Percentiles rank a stretch among this genome's conserved stretches.
phyloP scores from a whole-genome alignment of 2,888 invertebrate genomes.

The Plutella xylostella region DNA sequence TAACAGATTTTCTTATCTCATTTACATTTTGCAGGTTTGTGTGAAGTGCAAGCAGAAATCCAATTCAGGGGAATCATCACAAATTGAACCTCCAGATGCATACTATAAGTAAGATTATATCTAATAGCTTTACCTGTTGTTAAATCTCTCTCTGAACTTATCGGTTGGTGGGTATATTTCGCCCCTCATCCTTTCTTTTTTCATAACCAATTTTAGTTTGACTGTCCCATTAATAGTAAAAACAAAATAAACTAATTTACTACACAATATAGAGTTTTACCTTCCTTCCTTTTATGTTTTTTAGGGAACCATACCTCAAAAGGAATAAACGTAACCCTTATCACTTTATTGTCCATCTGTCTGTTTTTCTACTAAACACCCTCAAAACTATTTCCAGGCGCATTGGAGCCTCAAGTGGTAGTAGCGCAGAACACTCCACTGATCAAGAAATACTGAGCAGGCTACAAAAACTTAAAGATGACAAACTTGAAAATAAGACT shows the following conservation, averaged over 20 bases:
- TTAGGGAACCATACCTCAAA: background rate
- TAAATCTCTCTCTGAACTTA: too few species aligned
- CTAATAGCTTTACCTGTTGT: too few species aligned
- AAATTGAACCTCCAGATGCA: conserved; percentile 60
- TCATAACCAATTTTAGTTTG: too few species aligned
- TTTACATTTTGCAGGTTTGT: conserved; percentile 37
- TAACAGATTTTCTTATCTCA: conserved; percentile 12
- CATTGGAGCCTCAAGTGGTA: conserved; percentile 20
- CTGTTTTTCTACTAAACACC: background rate
- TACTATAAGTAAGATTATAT: conserved; percentile 70
- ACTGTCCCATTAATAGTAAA: too few species aligned
- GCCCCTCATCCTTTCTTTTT: too few species aligned
- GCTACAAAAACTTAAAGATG: conserved; percentile 75
- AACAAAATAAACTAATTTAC: background rate
- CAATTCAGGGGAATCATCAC: conserved; percentile 22
- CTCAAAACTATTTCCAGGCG: conserved; percentile 22
- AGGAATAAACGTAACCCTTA: too few species aligned
- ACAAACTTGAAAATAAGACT: conserved; percentile 32
- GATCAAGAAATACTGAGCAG: conserved; percentile 76
- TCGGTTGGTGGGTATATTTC: too few species aligned
- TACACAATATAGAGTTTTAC: too few species aligned
- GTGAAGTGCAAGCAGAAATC: conserved; percentile 36
- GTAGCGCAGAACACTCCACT: conserved; percentile 43
- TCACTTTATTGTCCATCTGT: too few species aligned
- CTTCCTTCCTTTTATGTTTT: background rate